Conservation (phyloP, 1,140 invertebrate species). For the Drosophila subobscura region DNA sequence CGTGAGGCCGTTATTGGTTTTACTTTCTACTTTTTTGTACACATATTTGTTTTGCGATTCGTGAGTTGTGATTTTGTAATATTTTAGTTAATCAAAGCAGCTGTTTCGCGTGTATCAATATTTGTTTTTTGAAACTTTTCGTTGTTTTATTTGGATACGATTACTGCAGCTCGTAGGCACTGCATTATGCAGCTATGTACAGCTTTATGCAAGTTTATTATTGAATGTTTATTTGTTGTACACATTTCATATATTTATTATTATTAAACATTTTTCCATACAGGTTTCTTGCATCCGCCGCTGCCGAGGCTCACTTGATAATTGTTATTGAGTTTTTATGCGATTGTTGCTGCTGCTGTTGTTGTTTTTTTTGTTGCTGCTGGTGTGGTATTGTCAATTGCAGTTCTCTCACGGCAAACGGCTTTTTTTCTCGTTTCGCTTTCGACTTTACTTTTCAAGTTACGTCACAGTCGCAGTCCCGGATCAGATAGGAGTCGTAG, state of each 20-base stretch:
- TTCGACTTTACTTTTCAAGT: constrained; percentile 28
- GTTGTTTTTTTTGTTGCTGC: constrained; percentile 12
- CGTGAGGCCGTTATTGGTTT: too few relatives aligned
- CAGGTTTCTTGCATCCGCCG: constrained; percentile 46
- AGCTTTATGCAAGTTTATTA: constrained; percentile 32
- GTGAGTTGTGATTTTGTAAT: too few relatives aligned
- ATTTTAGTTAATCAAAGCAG: too few relatives aligned
- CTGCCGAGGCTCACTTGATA: constrained; percentile 56
- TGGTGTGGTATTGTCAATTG: constrained; percentile 47
- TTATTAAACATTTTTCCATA: constrained; percentile 28
- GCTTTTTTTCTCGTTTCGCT: constrained; percentile 56
- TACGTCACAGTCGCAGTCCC: constrained; percentile 18
- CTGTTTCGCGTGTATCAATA: too few relatives aligned
- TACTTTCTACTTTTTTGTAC: too few relatives aligned
- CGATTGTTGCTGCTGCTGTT: constrained; percentile 31
- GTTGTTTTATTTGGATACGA: too few relatives aligned
- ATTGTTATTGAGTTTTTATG: constrained; percentile 68
- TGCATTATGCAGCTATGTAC: too few relatives aligned
- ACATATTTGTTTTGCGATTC: too few relatives aligned
- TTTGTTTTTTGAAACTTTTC: too few relatives aligned
- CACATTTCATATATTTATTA: constrained; percentile 15
- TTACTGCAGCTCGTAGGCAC: too few relatives aligned
- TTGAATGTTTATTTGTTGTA: constrained; percentile 38
- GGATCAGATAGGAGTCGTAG: too few relatives aligned
- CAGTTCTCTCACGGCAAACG: constrained; percentile 65